Evolutionary conservation across 2,113 vertebrate genomes (phyloP), one percentile per base, ranked within the genome.

Genomic region (Boleophthalmus pectinirostris): DNA sequence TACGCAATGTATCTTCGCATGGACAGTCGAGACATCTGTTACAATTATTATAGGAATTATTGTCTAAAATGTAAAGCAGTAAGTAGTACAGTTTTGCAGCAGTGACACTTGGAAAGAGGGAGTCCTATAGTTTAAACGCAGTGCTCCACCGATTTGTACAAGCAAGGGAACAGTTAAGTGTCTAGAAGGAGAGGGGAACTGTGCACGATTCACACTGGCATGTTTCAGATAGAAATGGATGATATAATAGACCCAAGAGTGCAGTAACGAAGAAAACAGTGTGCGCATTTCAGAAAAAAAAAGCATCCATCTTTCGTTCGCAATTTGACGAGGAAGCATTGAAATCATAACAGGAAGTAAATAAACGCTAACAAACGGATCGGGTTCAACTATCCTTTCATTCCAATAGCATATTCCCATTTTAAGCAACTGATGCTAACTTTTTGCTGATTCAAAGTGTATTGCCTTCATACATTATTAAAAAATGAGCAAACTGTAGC

Each of bases 161-260:
- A 95, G 95, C 95, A 94, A 96, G 87, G 90, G 57, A 60, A 29
- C 24, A 24, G 57, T 7, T 1, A 29, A 24, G 25, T 33, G 57
- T 60, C 57, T 60, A 60, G 66, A 90, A 82, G 89, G 90, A 90
- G 87, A 93, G 93, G 87, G 94, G 96, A 92, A 95, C 95, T 91
- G 94, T 95, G 96, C 95, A 96, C 94, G 91, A 95, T 85, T 95
- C 95, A 97, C 96, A 82, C 93, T 88, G 86, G 95, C 94, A 94
- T 87, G 81, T 90, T 15, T 84, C 73, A 89, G 84, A 93, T 92
- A 91, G 83, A 89, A 92, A 92, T 87, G 87, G 87, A 87, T 90
- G 88, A 85, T 90, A 90, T 89, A 88, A 33, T 61, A 61, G 58
- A 61, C 58, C 58, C 58, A 9, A 14, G 9, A 18, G 58, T 18